These are phyloP conservation scores for Polydrusus tereticollis DNA, from an alignment of 2,888 invertebrate genomes.

Conservation along the genomic window DNA sequence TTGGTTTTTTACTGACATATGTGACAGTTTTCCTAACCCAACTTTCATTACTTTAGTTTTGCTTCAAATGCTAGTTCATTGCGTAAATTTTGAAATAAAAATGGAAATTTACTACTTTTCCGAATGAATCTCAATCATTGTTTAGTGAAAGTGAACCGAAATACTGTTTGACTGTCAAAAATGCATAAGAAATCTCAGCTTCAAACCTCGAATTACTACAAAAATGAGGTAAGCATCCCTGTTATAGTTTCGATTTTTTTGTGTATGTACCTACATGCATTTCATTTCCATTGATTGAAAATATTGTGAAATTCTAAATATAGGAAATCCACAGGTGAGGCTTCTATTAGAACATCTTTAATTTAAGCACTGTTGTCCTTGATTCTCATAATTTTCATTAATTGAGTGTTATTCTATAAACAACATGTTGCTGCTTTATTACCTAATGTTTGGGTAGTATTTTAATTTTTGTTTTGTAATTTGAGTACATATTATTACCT, in stretches of 20 bases:
- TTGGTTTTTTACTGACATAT: not conserved
- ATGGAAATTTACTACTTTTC: constrained; percentile 7
- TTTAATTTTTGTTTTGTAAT: not conserved
- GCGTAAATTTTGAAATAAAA: constrained; percentile 7
- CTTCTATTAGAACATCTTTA: constrained; percentile 14
- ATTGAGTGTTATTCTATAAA: not conserved
- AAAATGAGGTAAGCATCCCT: constrained; percentile 53
- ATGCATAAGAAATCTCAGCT: constrained; percentile 45
- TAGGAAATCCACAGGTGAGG: not conserved
- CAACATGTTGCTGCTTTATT: not conserved
- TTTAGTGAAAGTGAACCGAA: not conserved
- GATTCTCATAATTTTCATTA: not conserved
- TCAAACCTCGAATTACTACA: constrained; percentile 48
- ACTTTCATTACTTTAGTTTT: not conserved
- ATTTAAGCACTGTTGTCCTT: constrained; percentile 6
- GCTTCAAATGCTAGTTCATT: not conserved
- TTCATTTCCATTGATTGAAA: constrained; percentile 9
- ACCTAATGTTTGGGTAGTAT: not conserved
- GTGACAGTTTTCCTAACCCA: constrained; percentile 1
- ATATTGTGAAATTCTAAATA: constrained; percentile 7
- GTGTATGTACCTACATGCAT: not conserved
- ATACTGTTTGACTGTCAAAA: not conserved
- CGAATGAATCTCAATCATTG: constrained; percentile 3
- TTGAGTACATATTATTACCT: not conserved
- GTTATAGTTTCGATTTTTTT: not conserved